phyloP scores from a whole-genome alignment of 2,888 invertebrate genomes.

The Lagria hirta region DNA sequence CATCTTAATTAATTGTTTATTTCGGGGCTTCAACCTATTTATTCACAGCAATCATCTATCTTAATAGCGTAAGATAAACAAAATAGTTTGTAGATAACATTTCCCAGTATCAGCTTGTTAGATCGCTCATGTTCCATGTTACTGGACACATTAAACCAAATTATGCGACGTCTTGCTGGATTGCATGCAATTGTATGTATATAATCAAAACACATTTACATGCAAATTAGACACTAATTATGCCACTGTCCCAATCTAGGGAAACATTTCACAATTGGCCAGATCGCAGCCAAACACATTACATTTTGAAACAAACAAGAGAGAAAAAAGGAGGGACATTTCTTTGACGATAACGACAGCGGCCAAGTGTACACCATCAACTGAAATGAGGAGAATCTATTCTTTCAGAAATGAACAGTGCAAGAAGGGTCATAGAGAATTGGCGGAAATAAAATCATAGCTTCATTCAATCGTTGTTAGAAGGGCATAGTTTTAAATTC shows the following conservation, averaged over 20 bases:
- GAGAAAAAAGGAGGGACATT: no score
- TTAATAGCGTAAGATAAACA: no score
- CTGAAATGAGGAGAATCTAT: conserved; percentile 12
- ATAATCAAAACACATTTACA: conserved; percentile 20
- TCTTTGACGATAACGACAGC: no score
- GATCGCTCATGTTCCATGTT: conserved; percentile 2
- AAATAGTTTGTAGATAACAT: no score
- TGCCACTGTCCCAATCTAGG: no score
- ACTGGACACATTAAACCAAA: conserved; percentile 22
- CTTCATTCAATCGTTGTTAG: conserved; percentile 19
- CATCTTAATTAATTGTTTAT: no score
- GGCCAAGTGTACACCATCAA: conserved; percentile 18
- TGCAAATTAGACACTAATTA: conserved; percentile 22
- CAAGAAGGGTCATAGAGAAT: conserved; percentile 14
- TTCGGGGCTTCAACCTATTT: no score
- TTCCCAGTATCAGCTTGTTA: no score
- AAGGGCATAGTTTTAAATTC: conserved; percentile 16
- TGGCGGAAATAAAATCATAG: conserved; percentile 21
- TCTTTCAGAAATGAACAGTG: conserved; percentile 7
- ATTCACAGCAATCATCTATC: no score
- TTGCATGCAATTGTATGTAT: conserved; percentile 16
- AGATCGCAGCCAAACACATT: no score
- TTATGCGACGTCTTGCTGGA: conserved; percentile 24
- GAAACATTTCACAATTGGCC: no score
- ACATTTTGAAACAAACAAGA: no score